Base-by-base conservation (phyloP, 2,113 vertebrate species). In the Solea solea region DNA sequence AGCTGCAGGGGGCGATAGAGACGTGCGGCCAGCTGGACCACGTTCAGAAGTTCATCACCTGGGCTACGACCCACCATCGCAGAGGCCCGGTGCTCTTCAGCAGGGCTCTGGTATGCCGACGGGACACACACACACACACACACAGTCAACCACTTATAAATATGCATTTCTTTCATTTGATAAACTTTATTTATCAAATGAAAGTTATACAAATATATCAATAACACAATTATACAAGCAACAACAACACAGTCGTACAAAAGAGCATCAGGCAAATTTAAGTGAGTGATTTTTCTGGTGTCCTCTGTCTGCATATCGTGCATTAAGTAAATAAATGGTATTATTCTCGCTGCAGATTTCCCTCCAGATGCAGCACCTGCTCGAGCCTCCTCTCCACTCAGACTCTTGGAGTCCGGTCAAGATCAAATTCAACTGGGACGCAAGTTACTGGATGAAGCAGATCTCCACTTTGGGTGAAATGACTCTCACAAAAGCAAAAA, bases 391-490 rank as follows among this genome's bases (percentile, higher is more conserved):
- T 55, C 94, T 95, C 61, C 93, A 89, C 68, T 83, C 92, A 42
- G 96, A 98, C 42, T 46, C 89, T 2, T 94, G 93, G 69, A 92
- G 93, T 70, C 95, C 96, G n/a, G 88, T 96, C 76, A 98, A 95
- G 86, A 95, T 99, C 80, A 96, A 94, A 76, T 99, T 99, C 85
- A 94, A 96, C 74, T 99, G 98, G 98, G 98, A 99, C 74, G 96
- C 96, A n/a, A 96, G 96, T 81, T 97, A 95, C 84, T 99, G 98
- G 97, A 97, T 95, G 12, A 97, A 98, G 84, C 96, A 98, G 67
- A 93, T 99, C 67, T 95, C 97, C 76, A 94, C 78, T 81, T 87
- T 99, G 71, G 98, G 98, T 98, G 90, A 83, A 62, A 34, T 50
- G 0, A 27, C 6, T 45, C 4, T 16, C 10, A 1, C 13, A 44